A percentile compares a stretch with the other conserved stretches of the same genome.
phyloP scores from a whole-genome alignment of 1,140 invertebrate genomes.

The Drosophila rhopaloa region DNA sequence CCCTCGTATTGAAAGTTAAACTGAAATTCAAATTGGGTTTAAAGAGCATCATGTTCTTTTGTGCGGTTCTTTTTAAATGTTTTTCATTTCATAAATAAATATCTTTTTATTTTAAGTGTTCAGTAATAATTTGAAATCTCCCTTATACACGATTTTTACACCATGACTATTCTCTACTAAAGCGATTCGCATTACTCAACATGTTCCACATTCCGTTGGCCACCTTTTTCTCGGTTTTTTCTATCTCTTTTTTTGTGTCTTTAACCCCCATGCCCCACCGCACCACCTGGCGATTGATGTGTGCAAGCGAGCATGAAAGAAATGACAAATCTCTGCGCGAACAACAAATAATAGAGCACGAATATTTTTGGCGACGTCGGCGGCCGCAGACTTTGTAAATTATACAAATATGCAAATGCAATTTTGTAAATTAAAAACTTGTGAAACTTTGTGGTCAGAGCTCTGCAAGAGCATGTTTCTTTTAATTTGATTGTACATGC shows the following conservation, averaged over 20 bases:
- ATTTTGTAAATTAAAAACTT: slow-evolving; percentile 55
- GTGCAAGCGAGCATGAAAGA: slow-evolving; percentile 81
- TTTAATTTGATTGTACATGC: slow-evolving; percentile 16
- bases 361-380: slow-evolving; percentile 60
- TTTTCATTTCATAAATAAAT: not conserved
- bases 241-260: slow-evolving; percentile 10
- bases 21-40: no score
- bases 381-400: slow-evolving; percentile 55
- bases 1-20: not conserved
- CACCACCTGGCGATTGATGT: slow-evolving; percentile 77
- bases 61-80: no score
- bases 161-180: not conserved
- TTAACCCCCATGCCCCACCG: slow-evolving; percentile 28
- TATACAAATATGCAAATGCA: slow-evolving; percentile 63
- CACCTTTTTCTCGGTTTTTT: slow-evolving; percentile 27
- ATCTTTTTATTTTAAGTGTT: not conserved
- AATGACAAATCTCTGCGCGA: slow-evolving; percentile 71
- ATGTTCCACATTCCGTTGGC: slow-evolving; percentile 62
- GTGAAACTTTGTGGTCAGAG: slow-evolving; percentile 28
- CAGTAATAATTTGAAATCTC: not conserved
- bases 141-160: not conserved
- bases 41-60: no score
- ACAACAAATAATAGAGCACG: slow-evolving; percentile 40
- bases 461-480: slow-evolving; percentile 10
- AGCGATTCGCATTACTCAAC: slow-evolving; percentile 35